Percentiles rank a stretch among this genome's conserved stretches.
Evolutionary conservation across 2,888 invertebrate species (phyloP).

Genomic region (Cheilosia urbana): DNA sequence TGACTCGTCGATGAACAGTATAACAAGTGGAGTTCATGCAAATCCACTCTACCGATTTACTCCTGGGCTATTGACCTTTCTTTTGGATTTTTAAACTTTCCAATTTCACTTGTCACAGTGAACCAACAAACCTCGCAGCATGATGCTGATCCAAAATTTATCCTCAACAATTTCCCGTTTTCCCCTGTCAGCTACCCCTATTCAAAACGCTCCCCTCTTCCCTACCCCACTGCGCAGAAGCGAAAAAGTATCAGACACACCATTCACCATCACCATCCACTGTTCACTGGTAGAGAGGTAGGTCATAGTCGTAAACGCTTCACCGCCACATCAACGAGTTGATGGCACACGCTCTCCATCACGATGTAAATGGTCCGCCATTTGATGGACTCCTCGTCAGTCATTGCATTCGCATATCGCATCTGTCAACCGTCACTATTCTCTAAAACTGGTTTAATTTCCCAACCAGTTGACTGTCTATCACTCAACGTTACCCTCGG

Average conservation of each 20-base stretch:
- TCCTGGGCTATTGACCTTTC: background rate
- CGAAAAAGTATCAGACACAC: constrained; percentile 16
- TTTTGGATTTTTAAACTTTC: background rate
- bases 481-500: constrained; percentile 29
- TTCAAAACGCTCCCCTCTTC: constrained; percentile 31
- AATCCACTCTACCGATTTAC: background rate
- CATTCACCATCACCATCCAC: constrained; percentile 60
- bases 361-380: constrained; percentile 11
- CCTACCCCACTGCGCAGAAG: constrained; percentile 31
- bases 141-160: constrained; percentile 33
- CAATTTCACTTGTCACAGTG: background rate
- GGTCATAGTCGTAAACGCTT: constrained; percentile 60
- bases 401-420: constrained; percentile 49
- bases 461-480: constrained; percentile 34
- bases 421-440: background rate
- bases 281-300: constrained; percentile 53
- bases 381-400: constrained; percentile 4
- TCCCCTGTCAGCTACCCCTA: constrained; percentile 16
- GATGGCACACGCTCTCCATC: constrained; percentile 22
- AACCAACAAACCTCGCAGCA: background rate
- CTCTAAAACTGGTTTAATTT: constrained; percentile 39
- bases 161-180: constrained; percentile 59
- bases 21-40: background rate
- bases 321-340: constrained; percentile 24
- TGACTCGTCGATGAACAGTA: no score